Evolutionary conservation across 2,888 invertebrate species (phyloP), one percentile per base, ranked within the genome.

Genomic region (Leptinotarsa juncta): DNA sequence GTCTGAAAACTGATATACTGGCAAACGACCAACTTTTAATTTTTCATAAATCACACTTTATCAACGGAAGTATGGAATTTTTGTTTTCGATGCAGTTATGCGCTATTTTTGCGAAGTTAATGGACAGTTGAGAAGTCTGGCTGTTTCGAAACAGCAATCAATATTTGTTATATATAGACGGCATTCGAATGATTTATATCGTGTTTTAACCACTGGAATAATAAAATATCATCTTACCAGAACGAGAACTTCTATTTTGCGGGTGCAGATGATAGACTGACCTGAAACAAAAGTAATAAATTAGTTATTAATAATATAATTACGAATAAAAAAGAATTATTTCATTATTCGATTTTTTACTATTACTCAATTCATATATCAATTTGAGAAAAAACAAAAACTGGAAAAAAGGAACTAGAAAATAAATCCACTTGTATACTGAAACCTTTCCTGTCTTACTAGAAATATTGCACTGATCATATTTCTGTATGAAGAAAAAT

Each of bases 41-140:
- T 57, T 69, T 42, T 48, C 60, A 69, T 69, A 57, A 69, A 69
- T 69, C 69, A 69, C 53, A 68, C 57, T 57, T 69, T 69, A 69
- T 69, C 68, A 69, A 53, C 69, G 69, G 4, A 57, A 4, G 15
- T 57, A 57, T 57, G n/a, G 42, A 20, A 48, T 69, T 57, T 55
- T 48, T 55, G 42, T 57, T 69, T 69, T 69, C 57, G 23, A 15
- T 48, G 23, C 5, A 20, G 60, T 48, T 0, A 26, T 42, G 23
- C 60, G 26, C 62, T 62, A 62, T 62, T 62, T 42, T 62, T 2
- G 62, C 62, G 16, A 69, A 23, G 57, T 20, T 32, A 69, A 57
- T 57, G 42, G n/a, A 62, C 42, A 62, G 62, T 62, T 62, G 62
- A 10, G 42, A 49, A 48, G 60, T 69, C 69, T 69, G 69, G 55